Conservation (phyloP, 2,113 vertebrate genomes). For the Zingel zingel region DNA sequence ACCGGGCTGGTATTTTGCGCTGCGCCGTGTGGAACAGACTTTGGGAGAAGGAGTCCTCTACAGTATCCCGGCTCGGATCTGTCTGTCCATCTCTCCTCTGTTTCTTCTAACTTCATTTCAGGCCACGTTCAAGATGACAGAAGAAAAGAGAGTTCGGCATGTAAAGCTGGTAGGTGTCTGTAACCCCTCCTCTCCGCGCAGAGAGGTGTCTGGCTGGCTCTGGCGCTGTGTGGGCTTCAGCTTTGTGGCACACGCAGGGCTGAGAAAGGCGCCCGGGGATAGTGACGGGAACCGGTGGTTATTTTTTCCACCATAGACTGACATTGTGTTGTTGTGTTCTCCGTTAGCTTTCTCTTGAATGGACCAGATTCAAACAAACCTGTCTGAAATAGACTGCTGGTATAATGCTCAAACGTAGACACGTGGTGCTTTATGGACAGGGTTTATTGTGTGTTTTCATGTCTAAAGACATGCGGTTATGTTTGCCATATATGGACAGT, state of each 20-base stretch:
- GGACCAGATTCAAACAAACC: slow-evolving; percentile 30
- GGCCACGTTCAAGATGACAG: slow-evolving; percentile 84
- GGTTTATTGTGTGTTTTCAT: neutral
- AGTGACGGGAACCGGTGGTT: slow-evolving; percentile 32
- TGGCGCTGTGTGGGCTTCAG: slow-evolving; percentile 32
- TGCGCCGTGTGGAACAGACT: slow-evolving; percentile 40
- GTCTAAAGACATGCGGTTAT: neutral
- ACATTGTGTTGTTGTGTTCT: slow-evolving; percentile 41
- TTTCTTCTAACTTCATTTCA: slow-evolving; percentile 64
- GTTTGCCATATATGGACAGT: neutral
- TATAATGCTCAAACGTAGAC: slow-evolving; percentile 38
- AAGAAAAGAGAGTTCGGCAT: slow-evolving; percentile 77
- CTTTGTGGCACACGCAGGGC: slow-evolving; percentile 29
- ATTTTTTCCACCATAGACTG: slow-evolving; percentile 13
- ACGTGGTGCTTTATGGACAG: neutral
- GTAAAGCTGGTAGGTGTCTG: slow-evolving; percentile 86
- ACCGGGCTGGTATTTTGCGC: slow-evolving; percentile 31
- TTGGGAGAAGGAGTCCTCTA: slow-evolving; percentile 11
- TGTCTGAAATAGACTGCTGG: slow-evolving; percentile 52
- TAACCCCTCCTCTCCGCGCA: slow-evolving; percentile 43
- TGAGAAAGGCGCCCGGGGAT: slow-evolving; percentile 29
- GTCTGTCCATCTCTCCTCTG: neutral
- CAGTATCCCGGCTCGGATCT: slow-evolving; percentile 9
- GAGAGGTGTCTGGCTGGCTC: slow-evolving; percentile 52
- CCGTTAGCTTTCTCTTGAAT: slow-evolving; percentile 26